phyloP scores from a whole-genome alignment of 2,113 vertebrate genomes.

The Oenanthe oenanthe region DNA sequence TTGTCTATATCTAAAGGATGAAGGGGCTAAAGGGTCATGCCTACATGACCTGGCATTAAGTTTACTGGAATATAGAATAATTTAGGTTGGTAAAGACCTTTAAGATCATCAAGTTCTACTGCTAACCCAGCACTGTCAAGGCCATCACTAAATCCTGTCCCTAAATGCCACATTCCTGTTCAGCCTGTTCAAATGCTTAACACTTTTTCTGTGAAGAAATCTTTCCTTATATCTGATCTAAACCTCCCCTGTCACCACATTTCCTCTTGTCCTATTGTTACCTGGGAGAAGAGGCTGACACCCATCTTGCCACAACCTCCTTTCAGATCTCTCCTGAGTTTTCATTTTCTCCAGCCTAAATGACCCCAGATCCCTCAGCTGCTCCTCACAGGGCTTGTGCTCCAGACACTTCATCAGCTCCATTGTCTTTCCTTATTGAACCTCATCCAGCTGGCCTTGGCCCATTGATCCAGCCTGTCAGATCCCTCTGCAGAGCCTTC shows the following conservation, averaged over 20 bases:
- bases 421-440: not conserved
- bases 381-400: not conserved
- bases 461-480: not conserved
- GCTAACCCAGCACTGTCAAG: not conserved
- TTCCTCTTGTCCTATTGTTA: not conserved
- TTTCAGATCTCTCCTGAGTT: not conserved
- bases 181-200: not conserved
- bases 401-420: not conserved
- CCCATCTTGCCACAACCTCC: not conserved
- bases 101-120: not conserved
- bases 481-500: not conserved
- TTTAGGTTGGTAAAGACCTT: not conserved
- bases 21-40: not conserved
- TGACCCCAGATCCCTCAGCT: not conserved
- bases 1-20: not conserved
- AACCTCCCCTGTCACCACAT: not conserved
- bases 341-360: not conserved
- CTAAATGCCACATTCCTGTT: not conserved
- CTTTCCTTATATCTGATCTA: not conserved
- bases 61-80: not conserved
- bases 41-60: not conserved
- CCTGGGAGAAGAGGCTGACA: not conserved
- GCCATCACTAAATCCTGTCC: not conserved
- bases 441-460: fast-evolving
- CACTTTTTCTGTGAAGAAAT: not conserved